These are phyloP conservation scores for Hemicrepidius hirtus DNA, from an alignment of 2,888 invertebrate species.

Conservation along the genomic window DNA sequence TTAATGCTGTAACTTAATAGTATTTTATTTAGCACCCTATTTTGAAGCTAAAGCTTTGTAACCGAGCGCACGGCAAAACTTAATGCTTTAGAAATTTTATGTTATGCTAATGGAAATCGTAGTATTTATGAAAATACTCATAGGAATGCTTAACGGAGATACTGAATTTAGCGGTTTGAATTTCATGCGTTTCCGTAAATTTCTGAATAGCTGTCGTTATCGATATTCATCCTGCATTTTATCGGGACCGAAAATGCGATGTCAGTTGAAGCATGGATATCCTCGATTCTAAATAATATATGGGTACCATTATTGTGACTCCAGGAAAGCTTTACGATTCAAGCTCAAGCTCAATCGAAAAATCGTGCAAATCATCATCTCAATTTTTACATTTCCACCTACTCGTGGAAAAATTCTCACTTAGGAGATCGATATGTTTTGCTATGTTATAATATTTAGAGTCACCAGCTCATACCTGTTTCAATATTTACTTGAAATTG, in stretches of 20 bases:
- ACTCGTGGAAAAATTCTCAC: too few relatives aligned
- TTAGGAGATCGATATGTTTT: too few relatives aligned
- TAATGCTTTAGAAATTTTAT: too few relatives aligned
- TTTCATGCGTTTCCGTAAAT: constrained; percentile 19
- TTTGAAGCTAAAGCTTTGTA: not conserved
- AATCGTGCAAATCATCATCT: not conserved
- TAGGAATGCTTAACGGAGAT: not conserved
- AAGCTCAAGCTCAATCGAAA: constrained; percentile 12
- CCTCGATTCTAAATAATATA: constrained; percentile 21
- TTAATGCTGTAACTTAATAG: constrained; percentile 18
- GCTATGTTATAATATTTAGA: too few relatives aligned
- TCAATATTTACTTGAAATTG: too few relatives aligned
- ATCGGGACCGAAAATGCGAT: not conserved
- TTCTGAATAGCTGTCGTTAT: constrained; percentile 25
- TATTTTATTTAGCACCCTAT: constrained; percentile 4
- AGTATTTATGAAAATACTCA: constrained; percentile 4
- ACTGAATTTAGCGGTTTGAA: constrained; percentile 5
- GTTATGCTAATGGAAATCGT: not conserved
- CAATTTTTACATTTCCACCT: too few relatives aligned
- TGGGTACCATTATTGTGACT: constrained; percentile 7
- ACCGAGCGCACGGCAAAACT: not conserved
- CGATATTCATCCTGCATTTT: constrained; percentile 26
- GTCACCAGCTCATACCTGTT: too few relatives aligned
- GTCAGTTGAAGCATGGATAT: constrained; percentile 15
- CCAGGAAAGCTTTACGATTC: constrained; percentile 6